A percentile compares a stretch with the other conserved stretches of the same genome.
Evolutionary conservation across 2,888 invertebrate species (phyloP).

Genomic region (Melieria omissa): DNA sequence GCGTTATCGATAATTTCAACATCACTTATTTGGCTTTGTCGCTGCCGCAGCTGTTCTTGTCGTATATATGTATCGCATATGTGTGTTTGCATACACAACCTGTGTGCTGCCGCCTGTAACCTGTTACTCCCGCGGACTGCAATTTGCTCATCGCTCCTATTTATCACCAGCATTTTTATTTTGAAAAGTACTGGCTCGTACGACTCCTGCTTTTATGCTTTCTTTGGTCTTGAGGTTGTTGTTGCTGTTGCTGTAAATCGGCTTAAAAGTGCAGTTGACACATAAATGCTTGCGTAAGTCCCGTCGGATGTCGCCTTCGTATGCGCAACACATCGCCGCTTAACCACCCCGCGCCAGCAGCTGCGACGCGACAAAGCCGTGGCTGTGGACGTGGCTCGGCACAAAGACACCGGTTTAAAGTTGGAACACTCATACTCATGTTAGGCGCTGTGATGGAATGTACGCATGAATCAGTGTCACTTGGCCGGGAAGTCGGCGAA

Average conservation of each 20-base stretch:
- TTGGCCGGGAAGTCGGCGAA: not conserved
- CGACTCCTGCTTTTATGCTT: not conserved
- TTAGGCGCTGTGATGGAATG: conserved; percentile 18
- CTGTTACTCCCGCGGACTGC: not conserved
- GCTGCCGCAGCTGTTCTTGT: no score
- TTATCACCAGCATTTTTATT: no score
- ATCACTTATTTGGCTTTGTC: not conserved
- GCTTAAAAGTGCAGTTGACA: conserved; percentile 41
- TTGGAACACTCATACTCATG: not conserved
- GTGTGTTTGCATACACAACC: no score
- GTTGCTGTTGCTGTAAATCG: conserved; percentile 27
- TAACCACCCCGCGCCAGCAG: not conserved
- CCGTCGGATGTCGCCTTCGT: conserved; percentile 44
- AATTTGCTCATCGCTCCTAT: not conserved
- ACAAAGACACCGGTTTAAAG: no score
- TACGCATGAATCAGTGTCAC: conserved; percentile 14
- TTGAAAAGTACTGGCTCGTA: no score
- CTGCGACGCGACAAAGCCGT: not conserved
- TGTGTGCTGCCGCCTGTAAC: no score
- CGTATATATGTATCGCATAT: no score
- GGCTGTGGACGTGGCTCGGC: no score
- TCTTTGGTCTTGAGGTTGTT: conserved; percentile 1
- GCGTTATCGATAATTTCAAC: conserved; percentile 1
- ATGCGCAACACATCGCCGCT: not conserved
- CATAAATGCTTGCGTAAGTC: conserved; percentile 36